Percentiles rank a stretch among this genome's conserved stretches.
Evolutionary conservation across 53 echinoderm and acorn worm species (phyloP).

Genomic region (Luidia sarsii): DNA sequence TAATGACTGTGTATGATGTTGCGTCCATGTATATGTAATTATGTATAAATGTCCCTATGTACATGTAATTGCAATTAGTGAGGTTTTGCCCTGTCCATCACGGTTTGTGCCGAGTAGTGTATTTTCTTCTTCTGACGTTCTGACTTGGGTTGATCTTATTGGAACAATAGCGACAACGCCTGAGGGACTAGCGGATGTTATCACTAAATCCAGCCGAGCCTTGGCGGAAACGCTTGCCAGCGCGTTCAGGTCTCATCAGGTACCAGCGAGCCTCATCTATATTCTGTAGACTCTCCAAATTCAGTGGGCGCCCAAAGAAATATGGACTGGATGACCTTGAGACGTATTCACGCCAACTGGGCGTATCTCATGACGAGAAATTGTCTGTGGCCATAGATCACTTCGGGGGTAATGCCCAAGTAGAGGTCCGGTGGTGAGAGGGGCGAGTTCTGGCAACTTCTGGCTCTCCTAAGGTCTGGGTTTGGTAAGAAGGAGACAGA

Average conservation of each 20-base stretch:
- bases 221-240: constrained; percentile 1
- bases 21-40: too few species aligned
- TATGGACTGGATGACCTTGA: background rate
- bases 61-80: too few species aligned
- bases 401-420: background rate
- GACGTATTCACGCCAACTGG: background rate
- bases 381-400: background rate
- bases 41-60: too few species aligned
- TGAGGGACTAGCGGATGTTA: background rate
- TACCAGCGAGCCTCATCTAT: background rate
- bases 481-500: constrained; percentile 1
- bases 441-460: background rate
- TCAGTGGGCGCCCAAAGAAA: background rate
- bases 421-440: background rate
- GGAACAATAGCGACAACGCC: background rate
- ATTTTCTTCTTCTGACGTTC: background rate
- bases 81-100: too few species aligned
- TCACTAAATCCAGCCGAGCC: background rate
- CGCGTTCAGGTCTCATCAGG: background rate
- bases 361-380: background rate
- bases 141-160: background rate
- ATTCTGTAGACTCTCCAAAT: background rate
- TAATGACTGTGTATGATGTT: too few species aligned
- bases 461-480: background rate
- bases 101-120: too few species aligned